phyloP scores from a whole-genome alignment of 2,797 vertebrate species.

The Acipenser oxyrinchus region DNA sequence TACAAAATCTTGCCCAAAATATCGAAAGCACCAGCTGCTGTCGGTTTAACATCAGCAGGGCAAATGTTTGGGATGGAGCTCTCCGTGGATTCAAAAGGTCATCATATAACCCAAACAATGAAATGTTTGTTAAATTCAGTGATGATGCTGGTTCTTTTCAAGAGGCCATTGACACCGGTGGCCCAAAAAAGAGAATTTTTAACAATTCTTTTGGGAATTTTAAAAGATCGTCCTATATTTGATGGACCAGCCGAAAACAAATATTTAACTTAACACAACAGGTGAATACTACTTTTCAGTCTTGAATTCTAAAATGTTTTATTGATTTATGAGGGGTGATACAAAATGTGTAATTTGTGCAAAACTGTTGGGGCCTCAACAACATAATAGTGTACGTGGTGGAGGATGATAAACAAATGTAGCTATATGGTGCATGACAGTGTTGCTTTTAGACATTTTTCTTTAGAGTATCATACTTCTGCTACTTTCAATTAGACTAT shows the following conservation, averaged over 20 bases:
- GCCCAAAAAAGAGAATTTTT: constrained; percentile 29
- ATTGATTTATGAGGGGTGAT: no score
- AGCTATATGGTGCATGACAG: no score
- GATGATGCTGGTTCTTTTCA: constrained; percentile 30
- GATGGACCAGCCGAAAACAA: constrained; percentile 9
- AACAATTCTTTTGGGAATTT: constrained; percentile 22
- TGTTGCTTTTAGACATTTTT: no score
- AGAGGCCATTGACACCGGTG: constrained; percentile 29
- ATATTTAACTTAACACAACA: constrained; percentile 7
- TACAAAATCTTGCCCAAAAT: not conserved
- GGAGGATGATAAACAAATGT: no score
- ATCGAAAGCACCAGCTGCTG: not conserved
- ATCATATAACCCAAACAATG: constrained; percentile 25
- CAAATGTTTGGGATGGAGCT: constrained; percentile 33
- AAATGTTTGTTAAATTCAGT: constrained; percentile 33
- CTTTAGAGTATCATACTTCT: no score
- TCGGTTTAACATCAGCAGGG: constrained; percentile 28
- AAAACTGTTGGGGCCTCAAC: no score
- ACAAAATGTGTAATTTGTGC: no score
- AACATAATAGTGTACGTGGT: no score
- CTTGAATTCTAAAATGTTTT: no score
- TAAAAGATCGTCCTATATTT: constrained; percentile 12
- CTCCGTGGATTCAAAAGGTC: constrained; percentile 27
- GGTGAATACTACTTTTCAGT: constrained; percentile 2
- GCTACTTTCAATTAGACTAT: no score